Evolutionary conservation across 2,113 vertebrate genomes (phyloP).

Genomic region (Ictidomys tridecemlineatus): DNA sequence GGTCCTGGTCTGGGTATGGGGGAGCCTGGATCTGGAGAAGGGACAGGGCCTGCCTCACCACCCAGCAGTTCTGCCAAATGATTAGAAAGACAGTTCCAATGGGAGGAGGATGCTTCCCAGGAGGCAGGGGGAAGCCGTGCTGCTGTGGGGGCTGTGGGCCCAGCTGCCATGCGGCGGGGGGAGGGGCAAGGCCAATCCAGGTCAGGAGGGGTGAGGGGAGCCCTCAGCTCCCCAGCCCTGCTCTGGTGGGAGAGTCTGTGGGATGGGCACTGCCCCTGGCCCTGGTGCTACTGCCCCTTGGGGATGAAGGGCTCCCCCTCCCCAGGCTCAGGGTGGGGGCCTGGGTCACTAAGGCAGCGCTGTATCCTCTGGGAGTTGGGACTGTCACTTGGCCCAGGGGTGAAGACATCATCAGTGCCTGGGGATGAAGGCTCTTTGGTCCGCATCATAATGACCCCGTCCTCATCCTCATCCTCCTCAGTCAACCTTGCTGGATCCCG

Average conservation of each 20-base stretch:
- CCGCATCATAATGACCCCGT: slow-evolving; percentile 91
- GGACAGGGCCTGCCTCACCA: slow-evolving; percentile 34
- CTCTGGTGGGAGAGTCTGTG: slow-evolving; percentile 67
- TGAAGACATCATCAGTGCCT: slow-evolving; percentile 87
- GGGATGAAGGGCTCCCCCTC: slow-evolving; percentile 95
- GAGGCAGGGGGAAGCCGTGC: slow-evolving; percentile 73
- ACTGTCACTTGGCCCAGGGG: slow-evolving; percentile 84
- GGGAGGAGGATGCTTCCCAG: slow-evolving; percentile 52
- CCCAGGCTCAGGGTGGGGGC: slow-evolving; percentile 92
- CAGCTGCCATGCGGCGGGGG: slow-evolving; percentile 81
- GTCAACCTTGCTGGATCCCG: slow-evolving; percentile 62
- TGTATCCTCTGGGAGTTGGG: slow-evolving; percentile 91
- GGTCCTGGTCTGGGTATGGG: not conserved
- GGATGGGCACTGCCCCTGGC: not conserved
- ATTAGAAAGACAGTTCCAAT: slow-evolving; percentile 51
- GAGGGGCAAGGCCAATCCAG: slow-evolving; percentile 35
- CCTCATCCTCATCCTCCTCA: slow-evolving; percentile 83
- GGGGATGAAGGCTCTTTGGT: slow-evolving; percentile 87
- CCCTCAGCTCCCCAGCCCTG: slow-evolving; percentile 25
- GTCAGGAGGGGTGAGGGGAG: slow-evolving; percentile 9
- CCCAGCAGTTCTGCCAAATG: slow-evolving; percentile 48
- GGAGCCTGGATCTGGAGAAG: not conserved
- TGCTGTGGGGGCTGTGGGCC: slow-evolving; percentile 71
- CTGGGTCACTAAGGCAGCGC: slow-evolving; percentile 97
- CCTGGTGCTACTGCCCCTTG: slow-evolving; percentile 85